Percentiles rank a stretch among this genome's conserved stretches.
Evolutionary conservation across 2,113 vertebrate genomes (phyloP).

Genomic region (Otocyon megalotis): DNA sequence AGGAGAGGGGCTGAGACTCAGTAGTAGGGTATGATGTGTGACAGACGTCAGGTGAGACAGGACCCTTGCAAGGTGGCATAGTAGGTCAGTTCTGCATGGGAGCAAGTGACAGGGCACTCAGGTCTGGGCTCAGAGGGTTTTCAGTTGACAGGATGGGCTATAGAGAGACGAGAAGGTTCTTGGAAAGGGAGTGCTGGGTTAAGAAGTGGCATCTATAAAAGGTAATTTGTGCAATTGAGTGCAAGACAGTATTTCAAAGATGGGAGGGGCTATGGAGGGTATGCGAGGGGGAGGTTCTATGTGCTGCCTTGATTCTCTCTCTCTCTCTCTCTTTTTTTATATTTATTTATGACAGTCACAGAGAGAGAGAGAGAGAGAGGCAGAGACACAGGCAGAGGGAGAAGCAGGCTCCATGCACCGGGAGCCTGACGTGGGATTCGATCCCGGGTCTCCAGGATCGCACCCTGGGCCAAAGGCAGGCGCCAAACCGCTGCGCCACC

Average conservation of each 20-base stretch:
- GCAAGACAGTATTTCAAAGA: not conserved
- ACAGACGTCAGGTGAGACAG: too few relatives aligned
- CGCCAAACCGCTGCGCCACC: too few relatives aligned
- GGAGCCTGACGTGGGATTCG: too few relatives aligned
- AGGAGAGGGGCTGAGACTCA: not conserved
- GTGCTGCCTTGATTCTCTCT: not conserved
- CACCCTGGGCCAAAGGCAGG: too few relatives aligned
- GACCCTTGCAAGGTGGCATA: rapidly evolving
- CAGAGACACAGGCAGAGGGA: too few relatives aligned
- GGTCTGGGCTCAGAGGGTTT: not conserved
- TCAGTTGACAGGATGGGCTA: not conserved
- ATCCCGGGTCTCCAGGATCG: too few relatives aligned
- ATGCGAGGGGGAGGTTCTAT: not conserved
- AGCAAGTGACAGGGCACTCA: rapidly evolving
- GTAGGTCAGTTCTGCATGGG: not conserved
- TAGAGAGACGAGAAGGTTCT: not conserved
- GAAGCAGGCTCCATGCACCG: too few relatives aligned
- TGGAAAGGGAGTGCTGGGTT: not conserved
- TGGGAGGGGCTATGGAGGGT: too few relatives aligned
- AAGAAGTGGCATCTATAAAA: not conserved
- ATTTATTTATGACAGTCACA: too few relatives aligned
- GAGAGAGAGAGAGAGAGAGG: too few relatives aligned
- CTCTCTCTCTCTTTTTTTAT: too few relatives aligned
- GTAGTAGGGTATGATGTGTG: rapidly evolving
- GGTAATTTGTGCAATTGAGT: not conserved